These are phyloP conservation scores for Spisula solida DNA, from an alignment of 2,888 invertebrate genomes.

Conservation along the genomic window DNA sequence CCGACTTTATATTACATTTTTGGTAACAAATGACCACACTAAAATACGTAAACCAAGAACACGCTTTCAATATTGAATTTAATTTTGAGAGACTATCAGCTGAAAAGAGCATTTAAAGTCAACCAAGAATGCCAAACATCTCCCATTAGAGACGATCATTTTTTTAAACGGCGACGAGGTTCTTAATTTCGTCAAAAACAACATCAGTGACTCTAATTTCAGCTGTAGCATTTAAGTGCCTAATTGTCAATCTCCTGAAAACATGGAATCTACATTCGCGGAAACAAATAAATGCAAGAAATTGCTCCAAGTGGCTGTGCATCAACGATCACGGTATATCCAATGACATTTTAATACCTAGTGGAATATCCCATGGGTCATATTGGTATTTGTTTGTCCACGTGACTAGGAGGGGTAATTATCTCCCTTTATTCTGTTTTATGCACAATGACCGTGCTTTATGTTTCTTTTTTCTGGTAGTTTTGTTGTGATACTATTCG, in stretches of 20 bases:
- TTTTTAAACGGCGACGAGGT: background rate
- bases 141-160: background rate
- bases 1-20: too few species aligned
- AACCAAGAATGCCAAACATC: background rate
- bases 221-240: background rate
- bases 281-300: conserved; percentile 33
- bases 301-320: conserved; percentile 33
- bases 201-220: background rate
- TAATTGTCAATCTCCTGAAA: background rate
- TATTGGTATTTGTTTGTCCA: conserved; percentile 51
- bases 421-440: conserved; percentile 36
- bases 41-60: too few species aligned
- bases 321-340: conserved; percentile 26
- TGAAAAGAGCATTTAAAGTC: background rate
- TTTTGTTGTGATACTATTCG: background rate
- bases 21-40: too few species aligned
- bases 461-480: conserved; percentile 27
- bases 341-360: conserved; percentile 47
- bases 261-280: background rate
- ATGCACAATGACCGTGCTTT: background rate
- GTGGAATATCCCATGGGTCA: conserved; percentile 38
- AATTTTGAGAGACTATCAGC: too few species aligned
- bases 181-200: background rate
- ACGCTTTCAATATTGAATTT: too few species aligned
- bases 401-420: conserved; percentile 42